phyloP scores from a whole-genome alignment of 2,797 vertebrate species.

The Gymnodraco acuticeps region DNA sequence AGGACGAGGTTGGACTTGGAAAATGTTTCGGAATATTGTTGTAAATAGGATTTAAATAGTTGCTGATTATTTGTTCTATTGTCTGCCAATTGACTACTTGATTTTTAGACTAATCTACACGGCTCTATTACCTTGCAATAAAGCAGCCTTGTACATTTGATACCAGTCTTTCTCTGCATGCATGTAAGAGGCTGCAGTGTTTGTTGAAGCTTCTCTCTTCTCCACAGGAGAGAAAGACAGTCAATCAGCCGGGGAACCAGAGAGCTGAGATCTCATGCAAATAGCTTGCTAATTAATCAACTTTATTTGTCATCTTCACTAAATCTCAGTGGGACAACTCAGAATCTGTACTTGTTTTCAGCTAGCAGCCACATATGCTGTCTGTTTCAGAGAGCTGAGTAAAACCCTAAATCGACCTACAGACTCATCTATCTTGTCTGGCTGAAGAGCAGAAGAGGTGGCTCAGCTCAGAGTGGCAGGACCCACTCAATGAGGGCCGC shows the following conservation, averaged over 20 bases:
- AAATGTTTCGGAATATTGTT: not conserved
- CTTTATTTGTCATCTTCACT: constrained; percentile 51
- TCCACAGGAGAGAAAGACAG: constrained; percentile 49
- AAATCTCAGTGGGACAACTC: constrained; percentile 49
- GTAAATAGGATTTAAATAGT: not conserved
- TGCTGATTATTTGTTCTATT: not conserved
- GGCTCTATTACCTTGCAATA: not conserved
- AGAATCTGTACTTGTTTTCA: constrained; percentile 41
- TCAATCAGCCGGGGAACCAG: constrained; percentile 57
- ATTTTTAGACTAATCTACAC: not conserved
- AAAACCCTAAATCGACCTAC: constrained; percentile 45
- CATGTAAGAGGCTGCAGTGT: constrained; percentile 18
- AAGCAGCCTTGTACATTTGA: not conserved
- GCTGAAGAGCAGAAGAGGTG: constrained; percentile 33
- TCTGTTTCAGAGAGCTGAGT: constrained; percentile 48
- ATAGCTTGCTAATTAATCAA: constrained; percentile 72
- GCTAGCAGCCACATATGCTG: constrained; percentile 30
- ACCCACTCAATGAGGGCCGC: constrained; percentile 46
- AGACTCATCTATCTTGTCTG: constrained; percentile 31
- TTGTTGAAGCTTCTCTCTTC: constrained; percentile 41
- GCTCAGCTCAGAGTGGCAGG: constrained; percentile 33
- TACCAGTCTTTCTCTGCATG: not conserved
- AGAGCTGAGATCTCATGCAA: constrained; percentile 67
- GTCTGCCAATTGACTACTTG: not conserved
- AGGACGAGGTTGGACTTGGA: not conserved